Evolutionary conservation across 2,888 invertebrate species (phyloP).

Genomic region (Agrotis puta): DNA sequence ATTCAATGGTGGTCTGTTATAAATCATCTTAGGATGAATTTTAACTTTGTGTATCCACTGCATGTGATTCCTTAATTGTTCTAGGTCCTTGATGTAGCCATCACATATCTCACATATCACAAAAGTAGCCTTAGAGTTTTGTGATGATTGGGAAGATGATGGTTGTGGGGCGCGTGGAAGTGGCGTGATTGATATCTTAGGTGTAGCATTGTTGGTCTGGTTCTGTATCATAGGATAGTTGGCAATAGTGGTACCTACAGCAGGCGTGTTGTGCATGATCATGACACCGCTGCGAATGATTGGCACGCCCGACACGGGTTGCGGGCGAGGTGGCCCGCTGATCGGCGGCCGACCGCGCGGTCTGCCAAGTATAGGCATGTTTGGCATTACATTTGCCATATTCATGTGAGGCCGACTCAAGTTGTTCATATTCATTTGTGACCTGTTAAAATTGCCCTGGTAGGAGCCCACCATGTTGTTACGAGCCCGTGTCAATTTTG

Average conservation of each 20-base stretch:
- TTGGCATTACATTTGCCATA: conserved; percentile 76
- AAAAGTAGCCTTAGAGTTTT: conserved; percentile 94
- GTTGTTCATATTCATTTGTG: conserved; percentile 87
- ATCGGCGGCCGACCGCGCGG: conserved; percentile 88
- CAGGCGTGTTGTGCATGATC: conserved; percentile 92
- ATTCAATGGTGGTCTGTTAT: conserved; percentile 97
- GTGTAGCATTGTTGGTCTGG: conserved; percentile 92
- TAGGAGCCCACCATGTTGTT: conserved; percentile 86
- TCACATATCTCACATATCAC: conserved; percentile 99
- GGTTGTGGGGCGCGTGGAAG: conserved; percentile 93
- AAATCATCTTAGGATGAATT: conserved; percentile 99
- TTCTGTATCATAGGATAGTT: conserved; percentile 86
- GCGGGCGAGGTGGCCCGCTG: conserved; percentile 76
- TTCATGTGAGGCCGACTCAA: conserved; percentile 82
- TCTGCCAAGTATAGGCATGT: conserved; percentile 81
- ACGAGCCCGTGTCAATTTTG: conserved; percentile 91
- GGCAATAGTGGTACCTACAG: conserved; percentile 82
- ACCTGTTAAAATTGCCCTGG: conserved; percentile 87
- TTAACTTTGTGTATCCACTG: conserved; percentile 99
- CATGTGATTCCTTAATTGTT: conserved; percentile 98
- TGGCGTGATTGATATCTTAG: conserved; percentile 98
- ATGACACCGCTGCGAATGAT: conserved; percentile 92
- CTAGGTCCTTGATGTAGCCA: conserved; percentile 98
- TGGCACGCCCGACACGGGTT: conserved; percentile 86
- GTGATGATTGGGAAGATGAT: conserved; percentile 82